phyloP scores from a whole-genome alignment of 2,113 vertebrate genomes.

The Sinosuthora webbiana region DNA sequence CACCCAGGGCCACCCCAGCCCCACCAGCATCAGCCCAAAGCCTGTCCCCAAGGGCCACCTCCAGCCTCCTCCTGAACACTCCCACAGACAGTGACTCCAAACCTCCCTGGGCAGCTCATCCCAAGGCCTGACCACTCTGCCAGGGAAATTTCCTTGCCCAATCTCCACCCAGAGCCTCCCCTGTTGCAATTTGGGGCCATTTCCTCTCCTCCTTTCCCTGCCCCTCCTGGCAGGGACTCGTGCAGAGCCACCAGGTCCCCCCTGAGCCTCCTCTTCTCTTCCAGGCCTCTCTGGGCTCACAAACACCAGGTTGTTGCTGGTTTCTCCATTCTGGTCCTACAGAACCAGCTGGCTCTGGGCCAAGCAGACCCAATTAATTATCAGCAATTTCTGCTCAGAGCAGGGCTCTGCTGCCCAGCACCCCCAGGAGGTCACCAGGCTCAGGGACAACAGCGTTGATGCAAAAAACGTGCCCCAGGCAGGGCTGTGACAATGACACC shows the following conservation, averaged over 20 bases:
- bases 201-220: not conserved
- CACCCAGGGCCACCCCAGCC: not conserved
- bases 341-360: not conserved
- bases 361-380: not conserved
- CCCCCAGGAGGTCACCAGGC: not conserved
- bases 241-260: not conserved
- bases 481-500: not conserved
- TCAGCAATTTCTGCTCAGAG: not conserved
- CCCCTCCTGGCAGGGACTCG: not conserved
- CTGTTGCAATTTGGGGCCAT: not conserved
- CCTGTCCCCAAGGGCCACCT: not conserved
- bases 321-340: not conserved
- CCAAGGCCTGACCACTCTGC: not conserved
- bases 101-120: not conserved
- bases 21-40: not conserved
- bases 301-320: not conserved
- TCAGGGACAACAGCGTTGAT: not conserved
- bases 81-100: not conserved
- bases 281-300: not conserved
- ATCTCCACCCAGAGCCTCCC: not conserved
- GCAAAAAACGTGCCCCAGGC: not conserved
- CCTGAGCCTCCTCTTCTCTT: not conserved
- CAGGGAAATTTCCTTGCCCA: too few relatives aligned
- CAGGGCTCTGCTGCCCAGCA: not conserved
- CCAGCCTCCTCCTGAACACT: not conserved